Percentiles rank a stretch among this genome's conserved stretches.
phyloP scores from a whole-genome alignment of 2,888 invertebrate genomes.

The Drosophila kuntzei region DNA sequence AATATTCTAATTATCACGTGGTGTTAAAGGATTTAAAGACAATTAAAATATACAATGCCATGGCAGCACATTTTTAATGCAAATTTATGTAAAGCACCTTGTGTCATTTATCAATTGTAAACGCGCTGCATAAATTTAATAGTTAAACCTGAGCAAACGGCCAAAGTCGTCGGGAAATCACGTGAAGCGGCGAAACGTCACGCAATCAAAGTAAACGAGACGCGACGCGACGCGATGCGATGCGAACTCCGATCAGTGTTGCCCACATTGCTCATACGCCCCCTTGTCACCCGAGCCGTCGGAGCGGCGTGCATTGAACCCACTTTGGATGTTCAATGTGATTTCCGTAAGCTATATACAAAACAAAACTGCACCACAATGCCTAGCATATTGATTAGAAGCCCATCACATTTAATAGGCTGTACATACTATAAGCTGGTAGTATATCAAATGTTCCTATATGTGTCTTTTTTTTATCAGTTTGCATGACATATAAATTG shows the following conservation, averaged over 20 bases:
- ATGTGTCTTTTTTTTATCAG: constrained; percentile 38
- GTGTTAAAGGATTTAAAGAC: constrained; percentile 23
- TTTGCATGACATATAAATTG: constrained; percentile 47
- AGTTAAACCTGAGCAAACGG: constrained; percentile 21
- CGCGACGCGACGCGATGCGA: constrained; percentile 13
- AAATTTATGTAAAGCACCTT: constrained; percentile 50
- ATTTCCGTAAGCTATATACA: constrained; percentile 55
- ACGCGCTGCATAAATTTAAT: constrained; percentile 37
- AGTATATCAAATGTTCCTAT: constrained; percentile 25
- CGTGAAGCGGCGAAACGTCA: constrained; percentile 63
- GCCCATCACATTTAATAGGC: constrained; percentile 34
- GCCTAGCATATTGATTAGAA: constrained; percentile 55
- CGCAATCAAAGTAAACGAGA: constrained; percentile 34
- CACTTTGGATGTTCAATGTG: constrained; percentile 50
- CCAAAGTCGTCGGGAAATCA: constrained; percentile 47
- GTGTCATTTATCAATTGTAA: constrained; percentile 51
- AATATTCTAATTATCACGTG: constrained; percentile 8
- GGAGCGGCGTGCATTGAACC: constrained; percentile 68
- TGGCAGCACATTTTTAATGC: constrained; percentile 37
- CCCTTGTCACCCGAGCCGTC: constrained; percentile 11
- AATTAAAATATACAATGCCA: constrained; percentile 31
- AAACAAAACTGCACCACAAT: constrained; percentile 19
- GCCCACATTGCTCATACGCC: constrained; percentile 57
- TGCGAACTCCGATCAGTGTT: constrained; percentile 12
- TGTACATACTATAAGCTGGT: constrained; percentile 4